These are phyloP conservation scores for Dasysyrphus albostriatus DNA, from an alignment of 2,888 invertebrate genomes.

Conservation along the genomic window DNA sequence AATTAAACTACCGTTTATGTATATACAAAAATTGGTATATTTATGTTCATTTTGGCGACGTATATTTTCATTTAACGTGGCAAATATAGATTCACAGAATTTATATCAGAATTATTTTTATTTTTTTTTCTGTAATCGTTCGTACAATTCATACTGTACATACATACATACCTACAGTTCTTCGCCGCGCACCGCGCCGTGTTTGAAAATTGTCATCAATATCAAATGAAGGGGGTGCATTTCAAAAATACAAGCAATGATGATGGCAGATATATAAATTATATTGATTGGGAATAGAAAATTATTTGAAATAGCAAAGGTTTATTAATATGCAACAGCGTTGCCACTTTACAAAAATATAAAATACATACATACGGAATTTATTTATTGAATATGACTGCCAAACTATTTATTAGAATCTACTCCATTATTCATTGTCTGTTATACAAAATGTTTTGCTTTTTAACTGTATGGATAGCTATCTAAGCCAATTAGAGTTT, in stretches of 20 bases:
- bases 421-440: too few species aligned
- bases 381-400: too few species aligned
- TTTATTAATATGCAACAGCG: conserved; percentile 25
- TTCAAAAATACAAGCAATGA: conserved; percentile 10
- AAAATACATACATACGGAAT: too few species aligned
- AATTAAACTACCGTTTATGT: conserved; percentile 12
- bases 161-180: not conserved
- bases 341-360: not conserved
- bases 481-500: too few species aligned
- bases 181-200: not conserved
- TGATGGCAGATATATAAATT: too few species aligned
- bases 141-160: not conserved
- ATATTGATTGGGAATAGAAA: conserved; percentile 50
- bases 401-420: too few species aligned
- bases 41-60: not conserved
- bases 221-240: conserved; percentile 46
- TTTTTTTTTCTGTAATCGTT: not conserved
- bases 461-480: too few species aligned
- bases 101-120: conserved; percentile 18
- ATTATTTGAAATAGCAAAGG: conserved; percentile 26
- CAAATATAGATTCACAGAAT: conserved; percentile 29
- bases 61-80: conserved; percentile 32
- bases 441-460: too few species aligned
- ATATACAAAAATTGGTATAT: conserved; percentile 2
- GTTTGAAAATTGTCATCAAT: conserved; percentile 58